A percentile compares a stretch with the other conserved stretches of the same genome.
phyloP scores from a whole-genome alignment of 2,888 invertebrate species.

The Alloscopus bannaensis region DNA sequence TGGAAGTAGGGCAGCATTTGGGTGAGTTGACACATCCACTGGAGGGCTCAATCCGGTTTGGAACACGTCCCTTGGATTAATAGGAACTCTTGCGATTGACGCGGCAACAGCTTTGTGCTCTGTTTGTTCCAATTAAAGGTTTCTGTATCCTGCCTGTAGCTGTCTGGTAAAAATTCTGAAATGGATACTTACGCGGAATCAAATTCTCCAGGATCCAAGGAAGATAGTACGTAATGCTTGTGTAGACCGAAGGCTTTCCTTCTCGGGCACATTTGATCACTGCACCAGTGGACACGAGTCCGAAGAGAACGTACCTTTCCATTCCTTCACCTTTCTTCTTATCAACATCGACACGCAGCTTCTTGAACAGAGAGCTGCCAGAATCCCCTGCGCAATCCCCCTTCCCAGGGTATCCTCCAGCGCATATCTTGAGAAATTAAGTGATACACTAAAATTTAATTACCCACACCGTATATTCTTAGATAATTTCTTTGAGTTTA shows the following conservation, averaged over 20 bases:
- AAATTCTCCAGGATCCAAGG: slow-evolving; percentile 56
- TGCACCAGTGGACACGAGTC: slow-evolving; percentile 63
- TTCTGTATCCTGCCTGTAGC: background rate
- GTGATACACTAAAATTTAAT: background rate
- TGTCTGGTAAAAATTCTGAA: slow-evolving; percentile 2
- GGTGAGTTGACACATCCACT: slow-evolving; percentile 38
- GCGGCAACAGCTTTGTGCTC: slow-evolving; percentile 11
- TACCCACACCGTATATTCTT: background rate
- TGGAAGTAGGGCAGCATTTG: slow-evolving; percentile 46
- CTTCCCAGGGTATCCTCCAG: slow-evolving; percentile 63
- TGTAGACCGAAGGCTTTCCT: slow-evolving; percentile 61
- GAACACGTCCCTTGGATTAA: slow-evolving; percentile 48
- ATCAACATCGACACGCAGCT: background rate
- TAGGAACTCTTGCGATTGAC: background rate
- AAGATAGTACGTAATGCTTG: slow-evolving; percentile 42
- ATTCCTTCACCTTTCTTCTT: background rate
- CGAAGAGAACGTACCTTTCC: slow-evolving; percentile 55
- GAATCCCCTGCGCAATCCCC: slow-evolving; percentile 61
- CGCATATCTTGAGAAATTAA: slow-evolving; percentile 50
- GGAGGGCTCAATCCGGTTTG: slow-evolving; percentile 34
- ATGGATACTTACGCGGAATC: slow-evolving; percentile 25
- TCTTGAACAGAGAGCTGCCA: slow-evolving; percentile 61
- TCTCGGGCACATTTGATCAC: slow-evolving; percentile 53
- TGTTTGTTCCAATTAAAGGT: slow-evolving; percentile 4
- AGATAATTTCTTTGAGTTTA: background rate